phyloP scores from a whole-genome alignment of 1,140 invertebrate species.

The Laodelphax striatellus region DNA sequence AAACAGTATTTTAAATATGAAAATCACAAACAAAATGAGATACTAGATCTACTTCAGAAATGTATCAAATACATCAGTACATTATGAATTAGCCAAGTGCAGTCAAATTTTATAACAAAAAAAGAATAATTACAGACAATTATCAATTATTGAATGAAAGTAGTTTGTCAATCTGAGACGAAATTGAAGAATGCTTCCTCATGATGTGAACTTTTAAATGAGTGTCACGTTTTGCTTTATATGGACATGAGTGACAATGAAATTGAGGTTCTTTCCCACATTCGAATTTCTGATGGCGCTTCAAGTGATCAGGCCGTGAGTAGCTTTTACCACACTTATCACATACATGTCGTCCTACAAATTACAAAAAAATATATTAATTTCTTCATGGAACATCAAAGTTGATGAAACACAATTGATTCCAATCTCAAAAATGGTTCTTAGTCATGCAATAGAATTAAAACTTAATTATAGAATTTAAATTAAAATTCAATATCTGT shows the following conservation, averaged over 20 bases:
- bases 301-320: background rate
- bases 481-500: background rate
- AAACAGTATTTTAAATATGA: no score
- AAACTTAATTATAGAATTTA: background rate
- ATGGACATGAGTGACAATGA: slow-evolving; percentile 9
- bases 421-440: background rate
- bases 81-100: no score
- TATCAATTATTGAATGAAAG: background rate
- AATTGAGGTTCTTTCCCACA: slow-evolving; percentile 41
- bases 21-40: no score
- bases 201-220: background rate
- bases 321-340: slow-evolving; percentile 5
- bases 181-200: background rate
- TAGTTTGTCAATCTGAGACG: background rate
- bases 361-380: background rate
- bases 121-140: no score
- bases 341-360: background rate
- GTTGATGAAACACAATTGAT: no score
- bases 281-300: slow-evolving; percentile 15
- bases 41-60: no score
- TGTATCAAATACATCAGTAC: no score
- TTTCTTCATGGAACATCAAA: no score
- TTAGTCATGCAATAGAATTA: background rate
- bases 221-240: background rate
- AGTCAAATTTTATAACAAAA: no score